Evolutionary conservation across 1,140 invertebrate species (phyloP).

Genomic region (Cecropterus lyciades): DNA sequence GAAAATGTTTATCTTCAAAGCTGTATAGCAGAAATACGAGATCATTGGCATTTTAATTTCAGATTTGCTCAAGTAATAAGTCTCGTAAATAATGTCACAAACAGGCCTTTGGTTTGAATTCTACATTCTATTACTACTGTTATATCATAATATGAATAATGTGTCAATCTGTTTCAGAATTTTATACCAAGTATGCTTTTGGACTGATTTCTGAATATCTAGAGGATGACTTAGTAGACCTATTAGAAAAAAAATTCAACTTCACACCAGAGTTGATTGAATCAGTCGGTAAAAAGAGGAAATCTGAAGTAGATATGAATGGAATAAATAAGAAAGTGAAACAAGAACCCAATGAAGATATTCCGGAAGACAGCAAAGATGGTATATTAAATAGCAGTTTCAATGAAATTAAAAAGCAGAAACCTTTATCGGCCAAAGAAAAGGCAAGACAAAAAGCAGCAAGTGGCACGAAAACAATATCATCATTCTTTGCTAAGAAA

Average conservation of each 20-base stretch:
- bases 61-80: too few relatives aligned
- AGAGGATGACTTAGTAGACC: constrained; percentile 86
- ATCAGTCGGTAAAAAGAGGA: constrained; percentile 85
- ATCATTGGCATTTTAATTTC: too few relatives aligned
- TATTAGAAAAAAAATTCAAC: constrained; percentile 86
- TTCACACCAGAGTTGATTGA: constrained; percentile 85
- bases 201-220: constrained; percentile 89
- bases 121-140: too few relatives aligned
- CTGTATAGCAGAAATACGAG: too few relatives aligned
- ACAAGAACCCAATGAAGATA: constrained; percentile 51
- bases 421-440: constrained; percentile 86
- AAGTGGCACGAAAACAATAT: constrained; percentile 89
- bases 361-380: constrained; percentile 43
- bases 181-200: constrained; percentile 88
- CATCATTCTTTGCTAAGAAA: constrained; percentile 87
- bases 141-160: too few relatives aligned
- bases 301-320: constrained; percentile 69
- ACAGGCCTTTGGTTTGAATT: too few relatives aligned
- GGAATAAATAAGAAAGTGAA: constrained; percentile 70
- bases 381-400: constrained; percentile 51
- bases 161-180: constrained; percentile 75
- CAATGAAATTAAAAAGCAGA: constrained; percentile 58
- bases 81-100: too few relatives aligned
- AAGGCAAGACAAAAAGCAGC: constrained; percentile 90
- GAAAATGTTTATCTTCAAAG: too few relatives aligned